Evolutionary conservation across 2,888 invertebrate genomes (phyloP), one percentile per base, ranked within the genome.

Genomic region (Strigamia crassipes): DNA sequence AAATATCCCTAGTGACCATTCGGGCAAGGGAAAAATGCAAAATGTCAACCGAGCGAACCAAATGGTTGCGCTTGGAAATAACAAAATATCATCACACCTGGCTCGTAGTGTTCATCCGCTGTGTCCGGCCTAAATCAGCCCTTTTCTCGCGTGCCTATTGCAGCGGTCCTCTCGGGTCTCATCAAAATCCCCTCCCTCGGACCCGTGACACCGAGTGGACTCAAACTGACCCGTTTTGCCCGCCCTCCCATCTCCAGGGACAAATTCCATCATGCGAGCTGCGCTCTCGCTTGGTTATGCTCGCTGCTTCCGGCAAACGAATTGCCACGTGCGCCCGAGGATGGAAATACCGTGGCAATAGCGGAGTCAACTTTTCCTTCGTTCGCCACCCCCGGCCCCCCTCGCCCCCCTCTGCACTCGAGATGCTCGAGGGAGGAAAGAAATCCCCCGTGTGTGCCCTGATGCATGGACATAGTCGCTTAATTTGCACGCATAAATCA

Each of bases 41-140:
- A 80, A 31, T 81, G 81, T 81, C 81, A 66, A 21, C 81, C 81
- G 31, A 42, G 66, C 81, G 81, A 56, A 38, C 61, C 81, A 46
- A 66, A 81, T 81, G 66, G 81, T 27, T 27, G 34, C 23, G 34
- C 9, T 2, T 10, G 13, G 12, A 66, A 66, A 66, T 15, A 66
- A 66, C 31, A 12, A 66, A 27, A 31, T 27, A 66, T 66, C 51
- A 66, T 66, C 66, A 66, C 66, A 51, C 51, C 51, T 51, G 51
- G n/a, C n/a, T 51, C 51, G 51, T n/a, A 46, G 42, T 51, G 51
- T n/a, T 51, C 51, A 51, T 51, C 51, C 51, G 51, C 51, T 51
- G 51, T 51, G 51, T 51, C 51, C 51, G n/a, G 51, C 51, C n/a
- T 51, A 51, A 51, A 51, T 66, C 66, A 66, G 27, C 23, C 66